Percentiles rank a stretch among this genome's conserved stretches.
These are phyloP conservation scores for Formica aserva DNA, from an alignment of 2,888 invertebrate species.

Conservation along the genomic window DNA sequence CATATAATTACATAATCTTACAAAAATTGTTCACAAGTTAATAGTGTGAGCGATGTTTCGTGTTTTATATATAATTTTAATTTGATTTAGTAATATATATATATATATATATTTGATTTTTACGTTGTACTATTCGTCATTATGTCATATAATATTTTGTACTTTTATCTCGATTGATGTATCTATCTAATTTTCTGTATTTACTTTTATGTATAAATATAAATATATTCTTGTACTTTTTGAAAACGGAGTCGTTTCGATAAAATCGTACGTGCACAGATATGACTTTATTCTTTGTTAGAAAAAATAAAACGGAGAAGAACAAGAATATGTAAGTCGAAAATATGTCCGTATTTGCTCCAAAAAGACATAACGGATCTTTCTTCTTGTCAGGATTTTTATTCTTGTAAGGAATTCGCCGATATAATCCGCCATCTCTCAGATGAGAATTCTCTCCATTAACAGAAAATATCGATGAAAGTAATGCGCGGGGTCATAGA, in stretches of 20 bases:
- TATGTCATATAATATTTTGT: neutral
- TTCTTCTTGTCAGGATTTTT: neutral
- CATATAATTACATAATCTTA: no score
- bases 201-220: neutral
- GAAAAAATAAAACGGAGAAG: neutral
- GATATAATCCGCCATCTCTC: neutral
- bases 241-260: neutral
- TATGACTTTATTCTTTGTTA: conserved; percentile 10
- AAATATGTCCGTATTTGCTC: neutral
- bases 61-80: neutral
- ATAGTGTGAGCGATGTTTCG: neutral
- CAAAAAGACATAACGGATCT: neutral
- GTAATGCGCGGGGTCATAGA: conserved; percentile 7
- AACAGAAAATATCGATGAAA: conserved; percentile 15
- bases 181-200: neutral
- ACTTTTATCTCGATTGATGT: neutral
- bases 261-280: neutral
- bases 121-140: neutral
- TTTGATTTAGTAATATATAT: neutral
- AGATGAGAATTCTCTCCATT: neutral
- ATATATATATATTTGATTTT: neutral
- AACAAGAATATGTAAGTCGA: neutral
- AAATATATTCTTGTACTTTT: neutral
- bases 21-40: neutral
- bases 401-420: neutral